Evolutionary conservation across 1,140 invertebrate species (phyloP).

Genomic region (Parapsyche elsis): DNA sequence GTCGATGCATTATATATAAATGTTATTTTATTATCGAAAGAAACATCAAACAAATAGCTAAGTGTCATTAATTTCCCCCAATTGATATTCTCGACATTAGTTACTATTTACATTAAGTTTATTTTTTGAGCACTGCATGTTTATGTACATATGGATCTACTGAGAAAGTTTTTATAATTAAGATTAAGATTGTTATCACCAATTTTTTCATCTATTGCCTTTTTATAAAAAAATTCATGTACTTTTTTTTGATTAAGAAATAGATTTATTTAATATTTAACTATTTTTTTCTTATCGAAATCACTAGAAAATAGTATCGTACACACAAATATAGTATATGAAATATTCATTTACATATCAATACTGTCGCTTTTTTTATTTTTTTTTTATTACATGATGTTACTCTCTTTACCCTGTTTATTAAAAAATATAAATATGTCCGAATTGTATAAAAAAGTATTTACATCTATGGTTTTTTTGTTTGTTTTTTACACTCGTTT

Average conservation of each 20-base stretch:
- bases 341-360: conserved; percentile 30
- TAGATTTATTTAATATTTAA: background rate
- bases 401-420: conserved; percentile 40
- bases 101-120: background rate
- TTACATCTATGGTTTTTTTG: background rate
- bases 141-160: conserved; percentile 34
- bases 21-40: background rate
- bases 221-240: conserved; percentile 1
- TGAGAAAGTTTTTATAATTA: background rate
- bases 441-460: conserved; percentile 23
- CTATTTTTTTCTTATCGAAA: background rate
- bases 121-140: background rate
- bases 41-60: conserved; percentile 34
- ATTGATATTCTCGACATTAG: conserved; percentile 30
- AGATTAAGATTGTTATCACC: conserved; percentile 13
- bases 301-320: conserved; percentile 15
- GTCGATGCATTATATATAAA: background rate
- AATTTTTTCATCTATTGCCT: conserved; percentile 4
- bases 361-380: conserved; percentile 3
- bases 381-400: conserved; percentile 17
- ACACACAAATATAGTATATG: conserved; percentile 21
- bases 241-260: too few relatives aligned
- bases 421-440: conserved; percentile 33
- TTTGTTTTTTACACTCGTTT: conserved; percentile 29
- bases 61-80: conserved; percentile 55